Evolutionary conservation across 1,140 invertebrate genomes (phyloP).

Genomic region (Heliconius melpomene): DNA sequence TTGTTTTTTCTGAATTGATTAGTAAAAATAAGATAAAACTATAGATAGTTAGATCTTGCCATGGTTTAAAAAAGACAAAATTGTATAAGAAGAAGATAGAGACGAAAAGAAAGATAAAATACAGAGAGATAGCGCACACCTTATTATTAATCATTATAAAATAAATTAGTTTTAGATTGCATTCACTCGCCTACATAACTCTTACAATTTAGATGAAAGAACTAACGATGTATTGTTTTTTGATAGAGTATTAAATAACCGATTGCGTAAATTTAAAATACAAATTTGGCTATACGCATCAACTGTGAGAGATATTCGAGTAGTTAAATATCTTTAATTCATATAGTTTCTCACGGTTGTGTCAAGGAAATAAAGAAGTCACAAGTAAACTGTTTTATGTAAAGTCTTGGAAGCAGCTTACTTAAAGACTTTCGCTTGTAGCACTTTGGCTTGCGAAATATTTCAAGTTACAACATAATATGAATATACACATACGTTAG

Average conservation of each 20-base stretch:
- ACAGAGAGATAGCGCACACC: constrained; percentile 22
- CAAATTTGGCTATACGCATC: background rate
- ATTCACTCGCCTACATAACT: constrained; percentile 33
- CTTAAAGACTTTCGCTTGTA: constrained; percentile 27
- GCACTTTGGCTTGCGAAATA: constrained; percentile 29
- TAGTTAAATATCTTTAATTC: background rate
- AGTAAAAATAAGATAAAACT: background rate
- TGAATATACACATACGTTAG: background rate
- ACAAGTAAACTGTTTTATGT: constrained; percentile 20
- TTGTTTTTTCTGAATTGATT: background rate
- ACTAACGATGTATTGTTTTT: constrained; percentile 35
- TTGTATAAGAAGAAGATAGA: background rate
- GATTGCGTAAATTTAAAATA: constrained; percentile 12
- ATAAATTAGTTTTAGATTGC: constrained; percentile 35
- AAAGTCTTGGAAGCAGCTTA: constrained; percentile 25
- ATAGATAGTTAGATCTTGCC: background rate
- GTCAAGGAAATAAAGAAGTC: constrained; percentile 20
- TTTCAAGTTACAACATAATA: constrained; percentile 12
- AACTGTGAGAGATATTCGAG: background rate
- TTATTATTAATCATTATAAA: constrained; percentile 44
- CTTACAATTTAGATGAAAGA: constrained; percentile 12
- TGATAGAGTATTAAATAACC: background rate
- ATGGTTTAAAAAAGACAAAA: background rate
- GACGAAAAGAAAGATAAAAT: background rate
- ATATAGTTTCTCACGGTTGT: constrained; percentile 22